Conservation (phyloP, 2,113 vertebrate species). For the Platichthys stellatus region DNA sequence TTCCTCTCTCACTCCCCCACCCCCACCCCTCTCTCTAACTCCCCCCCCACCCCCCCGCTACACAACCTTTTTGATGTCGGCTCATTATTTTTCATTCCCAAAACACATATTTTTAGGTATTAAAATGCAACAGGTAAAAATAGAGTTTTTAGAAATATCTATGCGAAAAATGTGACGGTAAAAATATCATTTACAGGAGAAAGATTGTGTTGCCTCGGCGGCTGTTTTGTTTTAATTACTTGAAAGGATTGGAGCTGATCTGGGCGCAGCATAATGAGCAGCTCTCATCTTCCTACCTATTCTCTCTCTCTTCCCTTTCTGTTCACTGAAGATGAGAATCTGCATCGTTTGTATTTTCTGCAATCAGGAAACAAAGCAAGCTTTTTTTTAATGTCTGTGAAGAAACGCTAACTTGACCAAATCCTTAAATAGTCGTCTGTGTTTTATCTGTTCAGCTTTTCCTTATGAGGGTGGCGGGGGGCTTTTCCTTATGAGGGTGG, state of each 20-base stretch:
- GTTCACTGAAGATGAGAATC: not conserved
- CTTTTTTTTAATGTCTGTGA: not conserved
- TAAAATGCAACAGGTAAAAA: slow-evolving; percentile 15
- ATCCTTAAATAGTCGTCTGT: not conserved
- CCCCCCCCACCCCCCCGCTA: not conserved
- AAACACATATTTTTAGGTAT: slow-evolving; percentile 2
- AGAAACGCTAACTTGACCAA: not conserved
- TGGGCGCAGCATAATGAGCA: slow-evolving; percentile 20
- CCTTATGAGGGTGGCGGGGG: too few species aligned
- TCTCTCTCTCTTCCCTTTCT: slow-evolving; percentile 9
- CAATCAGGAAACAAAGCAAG: not conserved
- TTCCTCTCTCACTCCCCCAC: not conserved
- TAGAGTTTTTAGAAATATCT: not conserved
- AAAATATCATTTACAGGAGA: slow-evolving; percentile 11
- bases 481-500: not conserved
- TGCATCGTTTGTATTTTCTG: not conserved
- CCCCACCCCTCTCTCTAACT: too few species aligned
- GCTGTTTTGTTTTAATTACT: slow-evolving; percentile 25
- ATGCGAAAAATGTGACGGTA: slow-evolving; percentile 1
- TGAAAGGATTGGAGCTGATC: slow-evolving; percentile 23
- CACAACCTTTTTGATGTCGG: not conserved
- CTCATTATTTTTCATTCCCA: not conserved
- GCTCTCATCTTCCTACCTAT: not conserved
- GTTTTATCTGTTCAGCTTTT: not conserved
- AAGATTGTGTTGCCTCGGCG: slow-evolving; percentile 11